These are phyloP conservation scores for Rhopalosiphum maidis DNA, from an alignment of 1,140 invertebrate genomes.

Conservation along the genomic window DNA sequence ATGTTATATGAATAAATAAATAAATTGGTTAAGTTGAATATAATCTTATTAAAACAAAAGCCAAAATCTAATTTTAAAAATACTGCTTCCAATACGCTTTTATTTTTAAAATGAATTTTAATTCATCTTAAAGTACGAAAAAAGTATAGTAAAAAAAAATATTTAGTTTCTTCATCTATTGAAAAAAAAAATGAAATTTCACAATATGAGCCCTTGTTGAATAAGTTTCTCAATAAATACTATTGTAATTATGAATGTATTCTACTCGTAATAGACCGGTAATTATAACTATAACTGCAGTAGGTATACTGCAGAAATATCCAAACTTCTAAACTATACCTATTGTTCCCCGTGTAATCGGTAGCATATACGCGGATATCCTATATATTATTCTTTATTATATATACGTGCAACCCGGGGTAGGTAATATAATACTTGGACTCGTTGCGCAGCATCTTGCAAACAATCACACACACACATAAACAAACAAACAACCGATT, in stretches of 20 bases:
- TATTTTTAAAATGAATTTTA: background rate
- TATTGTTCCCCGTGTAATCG: background rate
- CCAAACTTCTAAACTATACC: background rate
- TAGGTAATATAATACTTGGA: background rate
- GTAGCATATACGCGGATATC: background rate
- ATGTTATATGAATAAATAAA: background rate
- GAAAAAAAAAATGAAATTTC: background rate
- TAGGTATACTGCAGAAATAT: no score
- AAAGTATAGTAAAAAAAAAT: background rate
- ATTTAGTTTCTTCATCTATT: background rate
- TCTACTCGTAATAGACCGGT: no score
- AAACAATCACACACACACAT: background rate
- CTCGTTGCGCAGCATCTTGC: background rate
- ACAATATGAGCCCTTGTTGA: background rate
- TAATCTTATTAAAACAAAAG: background rate
- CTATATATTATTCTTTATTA: background rate
- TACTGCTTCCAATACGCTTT: background rate
- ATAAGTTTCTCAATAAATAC: background rate
- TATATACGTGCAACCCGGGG: background rate
- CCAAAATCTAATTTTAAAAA: background rate
- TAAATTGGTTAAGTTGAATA: background rate
- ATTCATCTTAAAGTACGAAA: background rate
- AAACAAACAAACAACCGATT: background rate
- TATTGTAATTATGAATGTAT: background rate
- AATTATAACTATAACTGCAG: background rate